phyloP scores from a whole-genome alignment of 1,140 invertebrate genomes.

The Gonioctena quinquepunctata region DNA sequence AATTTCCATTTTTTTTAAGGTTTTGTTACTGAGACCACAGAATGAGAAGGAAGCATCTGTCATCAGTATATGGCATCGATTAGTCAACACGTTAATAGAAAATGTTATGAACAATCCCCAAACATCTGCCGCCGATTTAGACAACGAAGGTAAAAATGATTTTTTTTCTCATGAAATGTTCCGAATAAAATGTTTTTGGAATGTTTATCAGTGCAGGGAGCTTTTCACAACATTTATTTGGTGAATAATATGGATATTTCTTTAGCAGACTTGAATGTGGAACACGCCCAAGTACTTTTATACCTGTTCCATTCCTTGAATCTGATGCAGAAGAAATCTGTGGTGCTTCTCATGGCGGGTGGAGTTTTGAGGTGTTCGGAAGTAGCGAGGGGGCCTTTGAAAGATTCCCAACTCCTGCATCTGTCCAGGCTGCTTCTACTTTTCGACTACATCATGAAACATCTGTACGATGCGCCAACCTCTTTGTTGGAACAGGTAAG shows the following conservation, averaged over 20 bases:
- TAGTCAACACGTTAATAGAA: slow-evolving; percentile 84
- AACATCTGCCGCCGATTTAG: slow-evolving; percentile 60
- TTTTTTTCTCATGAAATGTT: too few species aligned
- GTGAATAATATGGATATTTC: too few species aligned
- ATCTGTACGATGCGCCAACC: slow-evolving; percentile 87
- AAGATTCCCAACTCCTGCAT: slow-evolving; percentile 76
- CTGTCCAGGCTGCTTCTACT: slow-evolving; percentile 83
- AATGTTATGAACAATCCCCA: slow-evolving; percentile 68
- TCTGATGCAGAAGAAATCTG: slow-evolving; percentile 94
- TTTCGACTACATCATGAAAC: slow-evolving; percentile 94
- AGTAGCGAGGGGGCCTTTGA: slow-evolving; percentile 64
- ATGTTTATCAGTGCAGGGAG: too few species aligned
- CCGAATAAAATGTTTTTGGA: too few species aligned
- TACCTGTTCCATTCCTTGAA: slow-evolving; percentile 94
- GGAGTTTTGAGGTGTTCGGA: slow-evolving; percentile 70
- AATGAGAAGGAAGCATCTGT: slow-evolving; percentile 86
- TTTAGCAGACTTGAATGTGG: slow-evolving; percentile 89
- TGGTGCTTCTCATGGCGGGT: slow-evolving; percentile 79
- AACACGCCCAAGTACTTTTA: slow-evolving; percentile 90
- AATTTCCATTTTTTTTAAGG: slow-evolving; percentile 56
- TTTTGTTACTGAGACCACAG: slow-evolving; percentile 78
- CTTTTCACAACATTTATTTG: too few species aligned
- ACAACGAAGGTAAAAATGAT: slow-evolving; percentile 66
- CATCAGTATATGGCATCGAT: slow-evolving; percentile 86
- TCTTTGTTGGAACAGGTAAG: slow-evolving; percentile 75